Base-by-base conservation (phyloP, 2,797 vertebrate genomes). In the Aldrovandia affinis region DNA sequence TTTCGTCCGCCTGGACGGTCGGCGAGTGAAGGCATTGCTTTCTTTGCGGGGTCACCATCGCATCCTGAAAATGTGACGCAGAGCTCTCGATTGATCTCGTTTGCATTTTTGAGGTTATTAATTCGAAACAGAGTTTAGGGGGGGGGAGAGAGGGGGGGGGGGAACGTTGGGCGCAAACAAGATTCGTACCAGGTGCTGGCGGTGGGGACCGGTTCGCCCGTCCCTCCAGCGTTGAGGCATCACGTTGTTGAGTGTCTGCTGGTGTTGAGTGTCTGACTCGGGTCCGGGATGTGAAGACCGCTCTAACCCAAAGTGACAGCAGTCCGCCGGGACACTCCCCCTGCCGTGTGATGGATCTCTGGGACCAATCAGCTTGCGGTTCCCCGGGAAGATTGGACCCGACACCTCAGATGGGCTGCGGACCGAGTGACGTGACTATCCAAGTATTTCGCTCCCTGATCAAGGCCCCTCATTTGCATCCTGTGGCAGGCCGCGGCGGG, bases 281-380 rank as follows among this genome's bases (percentile, higher is more conserved):
- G 36, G 59, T 36, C 73, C 25, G 44, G 39, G 57, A 87, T 86
- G 65, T 75, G 65, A 83, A 63, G 81, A 59, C 63, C 20, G 36
- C 83, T 44, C 22, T 88, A 87, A 88, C 84, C 84, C 57, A 80
- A 88, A 85, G 57, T 83, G 86, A 87, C 87, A 88, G 63, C 30
- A 70, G 85, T 81, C 54, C 44, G 70, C 81, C 78, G 36, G 50
- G 54, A 52, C 80, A 86, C 83, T 79, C 81, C 80, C 57, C 12
- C 25, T 22, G 30, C 68, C 52, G 59, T 78, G 57, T 80, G 83
- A 83, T 84, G 42, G 86, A 84, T 70, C 50, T 54, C 83, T 78
- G 83, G 78, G 85, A 85, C 81, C 63, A 70, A 84, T 85, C 84
- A 83, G 84, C 61, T 39, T 73, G 68, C 70, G 82, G 81, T 85